Evolutionary conservation across 2,797 vertebrate species (phyloP), one percentile per base, ranked within the genome.

Genomic region (Carapus acus): DNA sequence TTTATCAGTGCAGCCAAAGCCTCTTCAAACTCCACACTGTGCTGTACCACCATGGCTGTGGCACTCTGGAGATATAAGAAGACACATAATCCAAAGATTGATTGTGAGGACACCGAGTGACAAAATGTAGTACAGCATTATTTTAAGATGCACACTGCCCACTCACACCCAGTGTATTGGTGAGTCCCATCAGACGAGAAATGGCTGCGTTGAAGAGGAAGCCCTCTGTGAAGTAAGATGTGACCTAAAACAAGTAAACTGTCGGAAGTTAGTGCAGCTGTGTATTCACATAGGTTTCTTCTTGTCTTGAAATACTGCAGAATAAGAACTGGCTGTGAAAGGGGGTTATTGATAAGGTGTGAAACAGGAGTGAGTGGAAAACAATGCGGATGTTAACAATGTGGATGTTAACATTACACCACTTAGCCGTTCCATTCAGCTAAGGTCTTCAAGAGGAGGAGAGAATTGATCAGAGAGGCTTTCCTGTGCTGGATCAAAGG

Each of bases 1-100:
- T 93, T 54, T 52, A 89, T 80, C 54, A 97, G 85, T 0, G 84
- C 73, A 22, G 91, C 90, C 51, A 99, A 80, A 6, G 89, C 88
- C 36, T 96, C 94, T 79, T 98, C 95, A 75, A 91, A 98, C 82
- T 97, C 94, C 24, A 67, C 43, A 33, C 94, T 97, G 81, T 97
- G 94, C 24, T 91, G 86, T 31, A 90, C 27, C 23, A 96, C 77
- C 29, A 60, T 74, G 37, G 15, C 65, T 3, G 90, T 78, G 2
- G 88, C 85, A 83, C 90, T 88, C 95, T 98, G 57, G 75, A 9
- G 9, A 9, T 5, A 9, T 5, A 9, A 27, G 24, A 27, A 27
- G 9, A 27, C 24, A 27, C 24, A 27, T 9, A 27, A 4, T 5
- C 24, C 4, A 74, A 67, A 39, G 2, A 2, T 4, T 23, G 9